A percentile compares a stretch with the other conserved stretches of the same genome.
Evolutionary conservation across 2,113 vertebrate genomes (phyloP).

Genomic region (Silurus glanis): DNA sequence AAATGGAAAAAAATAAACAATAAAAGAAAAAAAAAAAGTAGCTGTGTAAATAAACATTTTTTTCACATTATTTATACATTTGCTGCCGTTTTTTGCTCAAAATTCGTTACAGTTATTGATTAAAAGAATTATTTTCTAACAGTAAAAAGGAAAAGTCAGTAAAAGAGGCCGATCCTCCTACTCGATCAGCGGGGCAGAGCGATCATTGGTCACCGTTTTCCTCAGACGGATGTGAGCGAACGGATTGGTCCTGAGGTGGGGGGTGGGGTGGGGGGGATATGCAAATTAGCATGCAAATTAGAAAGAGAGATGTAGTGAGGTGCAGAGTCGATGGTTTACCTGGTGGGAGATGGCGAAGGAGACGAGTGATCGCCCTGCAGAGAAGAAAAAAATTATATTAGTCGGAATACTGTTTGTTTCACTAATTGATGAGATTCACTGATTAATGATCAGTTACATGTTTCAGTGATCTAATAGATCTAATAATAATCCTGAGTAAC

Average conservation of each 20-base stretch:
- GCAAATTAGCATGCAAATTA: neutral
- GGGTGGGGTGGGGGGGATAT: neutral
- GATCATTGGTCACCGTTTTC: constrained; percentile 82
- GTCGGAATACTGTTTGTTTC: neutral
- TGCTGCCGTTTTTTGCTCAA: neutral
- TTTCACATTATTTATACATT: neutral
- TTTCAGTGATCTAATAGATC: neutral
- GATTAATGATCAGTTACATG: neutral
- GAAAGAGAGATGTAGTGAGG: neutral
- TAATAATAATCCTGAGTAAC: too few relatives aligned
- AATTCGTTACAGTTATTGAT: neutral
- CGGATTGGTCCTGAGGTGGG: constrained; percentile 73
- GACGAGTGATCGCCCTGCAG: constrained; percentile 66
- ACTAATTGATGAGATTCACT: neutral
- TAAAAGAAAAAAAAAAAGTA: neutral
- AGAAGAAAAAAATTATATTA: neutral
- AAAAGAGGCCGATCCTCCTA: constrained; percentile 49
- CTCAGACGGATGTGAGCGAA: constrained; percentile 80
- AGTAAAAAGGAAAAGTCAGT: neutral
- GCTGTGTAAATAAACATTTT: neutral
- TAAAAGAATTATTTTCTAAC: neutral
- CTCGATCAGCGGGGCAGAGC: constrained; percentile 81
- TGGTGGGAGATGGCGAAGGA: constrained; percentile 69
- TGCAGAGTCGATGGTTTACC: constrained; percentile 57
- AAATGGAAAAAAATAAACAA: neutral